Evolutionary conservation across 2,113 vertebrate genomes (phyloP).

Genomic region (Eretmodus cyanostictus): DNA sequence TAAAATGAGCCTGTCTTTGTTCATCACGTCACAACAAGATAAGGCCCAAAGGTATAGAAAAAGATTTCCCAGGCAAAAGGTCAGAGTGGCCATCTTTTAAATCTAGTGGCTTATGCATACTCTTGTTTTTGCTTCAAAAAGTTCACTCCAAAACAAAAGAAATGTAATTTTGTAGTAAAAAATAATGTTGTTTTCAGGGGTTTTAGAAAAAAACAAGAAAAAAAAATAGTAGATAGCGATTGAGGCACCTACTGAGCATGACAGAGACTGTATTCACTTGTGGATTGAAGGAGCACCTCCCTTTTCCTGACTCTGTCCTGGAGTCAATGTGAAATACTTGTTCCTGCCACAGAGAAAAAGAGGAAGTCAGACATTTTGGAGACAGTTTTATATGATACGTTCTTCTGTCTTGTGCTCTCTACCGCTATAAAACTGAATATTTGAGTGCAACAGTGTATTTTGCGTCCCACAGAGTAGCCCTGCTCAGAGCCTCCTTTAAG

Average conservation of each 20-base stretch:
- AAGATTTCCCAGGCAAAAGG: neutral
- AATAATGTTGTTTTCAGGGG: neutral
- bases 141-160: neutral
- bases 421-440: constrained; percentile 1
- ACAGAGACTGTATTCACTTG: constrained; percentile 92
- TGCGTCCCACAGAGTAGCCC: neutral
- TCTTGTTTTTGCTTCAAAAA: neutral
- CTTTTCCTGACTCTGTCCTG: constrained; percentile 90
- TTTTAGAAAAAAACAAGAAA: neutral
- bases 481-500: neutral
- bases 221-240: neutral
- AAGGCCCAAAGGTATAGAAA: neutral
- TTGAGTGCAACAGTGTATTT: neutral
- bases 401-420: neutral
- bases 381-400: constrained; percentile 10
- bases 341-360: constrained; percentile 74
- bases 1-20: neutral
- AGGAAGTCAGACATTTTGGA: neutral
- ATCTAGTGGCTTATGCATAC: neutral
- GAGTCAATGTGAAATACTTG: constrained; percentile 90
- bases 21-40: neutral
- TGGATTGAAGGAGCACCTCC: constrained; percentile 96
- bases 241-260: constrained; percentile 91
- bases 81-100: neutral
- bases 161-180: neutral